These are phyloP conservation scores for Desoria tigrina DNA, from an alignment of 2,888 invertebrate species.

Conservation along the genomic window DNA sequence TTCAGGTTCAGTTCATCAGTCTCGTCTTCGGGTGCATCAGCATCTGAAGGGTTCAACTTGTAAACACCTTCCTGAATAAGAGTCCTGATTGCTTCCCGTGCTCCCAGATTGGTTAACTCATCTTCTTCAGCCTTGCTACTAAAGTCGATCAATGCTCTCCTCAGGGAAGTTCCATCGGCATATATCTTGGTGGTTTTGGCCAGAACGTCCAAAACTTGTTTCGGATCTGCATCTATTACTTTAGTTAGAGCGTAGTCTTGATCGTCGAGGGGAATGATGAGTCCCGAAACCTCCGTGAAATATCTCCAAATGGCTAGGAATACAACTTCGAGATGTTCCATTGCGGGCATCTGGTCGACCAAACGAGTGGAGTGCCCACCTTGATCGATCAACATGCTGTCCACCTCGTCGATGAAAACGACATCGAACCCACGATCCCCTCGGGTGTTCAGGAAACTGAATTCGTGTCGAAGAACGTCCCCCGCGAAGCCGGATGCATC, in stretches of 20 bases:
- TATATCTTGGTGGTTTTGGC: not conserved
- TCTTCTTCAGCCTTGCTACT: too few species aligned
- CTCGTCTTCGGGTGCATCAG: too few species aligned
- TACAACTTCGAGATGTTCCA: not conserved
- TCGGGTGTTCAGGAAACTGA: not conserved
- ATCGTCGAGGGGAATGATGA: not conserved
- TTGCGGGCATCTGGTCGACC: not conserved
- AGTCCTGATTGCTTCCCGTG: too few species aligned
- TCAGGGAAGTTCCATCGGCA: too few species aligned
- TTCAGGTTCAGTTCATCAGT: too few species aligned
- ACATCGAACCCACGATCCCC: not conserved
- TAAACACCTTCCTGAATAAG: too few species aligned
- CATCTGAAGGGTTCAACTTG: too few species aligned
- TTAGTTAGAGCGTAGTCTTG: not conserved
- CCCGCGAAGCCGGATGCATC: not conserved
- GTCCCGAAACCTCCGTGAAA: not conserved
- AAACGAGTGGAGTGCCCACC: not conserved
- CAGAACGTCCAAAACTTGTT: not conserved
- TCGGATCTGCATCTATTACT: not conserved
- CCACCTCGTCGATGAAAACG: not conserved
- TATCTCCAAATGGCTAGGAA: slow-evolving; percentile 3
- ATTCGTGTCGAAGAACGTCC: not conserved
- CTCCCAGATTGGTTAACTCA: too few species aligned
- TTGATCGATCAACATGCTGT: not conserved
- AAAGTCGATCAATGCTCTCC: too few species aligned